A percentile compares a stretch with the other conserved stretches of the same genome.
Conservation (phyloP, 2,888 invertebrate genomes). For the Lepidochitona cinerea region DNA sequence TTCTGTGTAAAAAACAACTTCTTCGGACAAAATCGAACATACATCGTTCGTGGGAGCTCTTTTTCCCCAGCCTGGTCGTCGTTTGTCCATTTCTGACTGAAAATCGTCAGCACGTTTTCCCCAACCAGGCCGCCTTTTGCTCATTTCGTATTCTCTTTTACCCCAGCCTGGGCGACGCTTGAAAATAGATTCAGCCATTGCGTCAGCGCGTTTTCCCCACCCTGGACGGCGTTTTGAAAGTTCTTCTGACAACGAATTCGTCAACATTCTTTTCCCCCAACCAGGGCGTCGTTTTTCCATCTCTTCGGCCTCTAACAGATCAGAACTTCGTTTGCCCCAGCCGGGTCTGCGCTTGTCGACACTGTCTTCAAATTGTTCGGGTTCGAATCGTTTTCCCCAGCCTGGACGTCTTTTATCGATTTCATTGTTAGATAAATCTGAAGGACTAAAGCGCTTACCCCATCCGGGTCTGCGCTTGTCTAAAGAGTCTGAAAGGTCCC, state of each 20-base stretch:
- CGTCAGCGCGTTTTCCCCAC: background rate
- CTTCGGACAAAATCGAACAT: background rate
- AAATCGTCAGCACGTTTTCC: background rate
- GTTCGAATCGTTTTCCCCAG: conserved; percentile 4
- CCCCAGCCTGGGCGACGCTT: conserved; percentile 8
- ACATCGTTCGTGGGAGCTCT: background rate
- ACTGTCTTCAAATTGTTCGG: background rate
- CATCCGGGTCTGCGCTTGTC: conserved; percentile 36
- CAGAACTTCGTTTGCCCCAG: conserved; percentile 48
- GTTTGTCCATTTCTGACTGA: background rate
- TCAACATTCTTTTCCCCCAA: conserved; percentile 1
- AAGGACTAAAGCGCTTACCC: conserved; percentile 41
- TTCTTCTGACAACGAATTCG: background rate
- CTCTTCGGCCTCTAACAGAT: background rate
- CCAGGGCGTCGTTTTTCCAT: conserved; percentile 43
- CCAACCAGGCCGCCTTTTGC: conserved; percentile 7
- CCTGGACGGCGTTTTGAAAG: conserved; percentile 2
- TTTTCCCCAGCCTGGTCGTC: conserved; percentile 8
- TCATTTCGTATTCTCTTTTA: conserved; percentile 1
- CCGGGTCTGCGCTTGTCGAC: conserved; percentile 46
- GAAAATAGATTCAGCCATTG: background rate
- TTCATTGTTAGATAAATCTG: background rate
- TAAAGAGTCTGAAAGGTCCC: background rate
- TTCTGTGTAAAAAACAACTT: background rate
- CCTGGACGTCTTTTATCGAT: background rate